Evolutionary conservation across 2,797 vertebrate species (phyloP), one percentile per base, ranked within the genome.

Genomic region (Chiroxiphia lanceolata): DNA sequence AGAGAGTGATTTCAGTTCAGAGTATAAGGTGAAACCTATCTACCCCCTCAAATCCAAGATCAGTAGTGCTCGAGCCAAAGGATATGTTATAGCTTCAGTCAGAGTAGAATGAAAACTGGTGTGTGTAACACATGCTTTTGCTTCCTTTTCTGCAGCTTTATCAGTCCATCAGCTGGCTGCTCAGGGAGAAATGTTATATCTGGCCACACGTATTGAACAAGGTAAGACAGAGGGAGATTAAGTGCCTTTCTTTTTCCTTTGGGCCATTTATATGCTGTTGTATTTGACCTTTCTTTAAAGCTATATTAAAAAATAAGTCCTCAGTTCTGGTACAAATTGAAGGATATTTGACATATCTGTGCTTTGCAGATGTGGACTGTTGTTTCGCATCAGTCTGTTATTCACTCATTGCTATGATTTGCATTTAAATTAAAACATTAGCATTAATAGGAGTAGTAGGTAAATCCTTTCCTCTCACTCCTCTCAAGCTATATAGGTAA

Each of bases 91-190:
- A 61, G 38, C 26, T 67, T n/a, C 26, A 47, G 15, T 38, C 2
- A 26, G 8, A 56, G 20, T 26, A 83, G 26, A 70, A 48, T 36
- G n/a, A 87, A 48, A 83, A 47, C 3, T 50, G 16, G 13, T 50
- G 16, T 16, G 6, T 23, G 25, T 25, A 31, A 74, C 13, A 44
- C 1, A 1, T 59, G n/a, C 4, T 78, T 91, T 91, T 88, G 10
- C 26, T 64, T 83, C 9, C 75, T 10, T 88, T 93, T 44, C 96
- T 97, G 71, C 97, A 99, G 99, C 99, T 92, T 94, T 99, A 77
- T 99, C 99, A 45, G 98, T 99, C 91, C 99, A 99, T 97, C 99
- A 99, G 96, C 96, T 99, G 89, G 99, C 99, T 94, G 99, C 99
- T 34, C 99, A 99, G 92, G 99, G 99, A 57, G 99, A 99, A 97